Percentiles rank a stretch among this genome's conserved stretches.
Conservation (phyloP, 2,113 vertebrate species). For the Rhegmatorhina hoffmannsi region DNA sequence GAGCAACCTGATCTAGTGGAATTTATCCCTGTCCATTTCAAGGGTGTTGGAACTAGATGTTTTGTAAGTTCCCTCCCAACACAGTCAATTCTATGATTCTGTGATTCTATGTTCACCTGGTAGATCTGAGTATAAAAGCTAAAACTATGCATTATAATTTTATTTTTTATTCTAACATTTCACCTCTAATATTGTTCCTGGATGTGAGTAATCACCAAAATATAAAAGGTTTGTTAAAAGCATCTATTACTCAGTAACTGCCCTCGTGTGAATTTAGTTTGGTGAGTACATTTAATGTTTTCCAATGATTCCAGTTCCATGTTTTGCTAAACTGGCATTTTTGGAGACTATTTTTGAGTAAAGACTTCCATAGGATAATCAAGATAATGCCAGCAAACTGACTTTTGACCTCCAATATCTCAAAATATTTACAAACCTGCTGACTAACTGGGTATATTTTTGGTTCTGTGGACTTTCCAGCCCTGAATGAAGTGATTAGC, state of each 20-base stretch:
- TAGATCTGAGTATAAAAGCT: background rate
- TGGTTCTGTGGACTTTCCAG: conserved; percentile 21
- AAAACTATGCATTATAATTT: background rate
- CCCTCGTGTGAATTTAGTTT: background rate
- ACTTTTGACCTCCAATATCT: conserved; percentile 38
- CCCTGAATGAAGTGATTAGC: conserved; percentile 24
- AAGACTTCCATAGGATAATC: conserved; percentile 43
- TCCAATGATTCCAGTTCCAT: background rate
- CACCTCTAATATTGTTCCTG: background rate
- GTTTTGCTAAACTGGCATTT: conserved; percentile 47
- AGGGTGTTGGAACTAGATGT: accelerated
- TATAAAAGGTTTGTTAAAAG: conserved; percentile 20
- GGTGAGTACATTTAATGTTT: background rate
- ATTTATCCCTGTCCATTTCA: background rate
- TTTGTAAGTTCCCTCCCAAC: background rate
- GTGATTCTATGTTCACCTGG: background rate
- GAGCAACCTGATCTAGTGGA: background rate
- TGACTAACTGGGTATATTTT: conserved; percentile 39
- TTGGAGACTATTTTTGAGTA: conserved; percentile 23
- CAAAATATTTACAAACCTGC: conserved; percentile 39
- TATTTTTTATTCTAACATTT: conserved; percentile 32
- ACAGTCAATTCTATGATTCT: background rate
- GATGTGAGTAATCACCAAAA: background rate
- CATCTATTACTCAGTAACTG: background rate
- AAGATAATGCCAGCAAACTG: background rate